These are phyloP conservation scores for Galendromus occidentalis DNA, from an alignment of 1,140 invertebrate species.

Conservation along the genomic window DNA sequence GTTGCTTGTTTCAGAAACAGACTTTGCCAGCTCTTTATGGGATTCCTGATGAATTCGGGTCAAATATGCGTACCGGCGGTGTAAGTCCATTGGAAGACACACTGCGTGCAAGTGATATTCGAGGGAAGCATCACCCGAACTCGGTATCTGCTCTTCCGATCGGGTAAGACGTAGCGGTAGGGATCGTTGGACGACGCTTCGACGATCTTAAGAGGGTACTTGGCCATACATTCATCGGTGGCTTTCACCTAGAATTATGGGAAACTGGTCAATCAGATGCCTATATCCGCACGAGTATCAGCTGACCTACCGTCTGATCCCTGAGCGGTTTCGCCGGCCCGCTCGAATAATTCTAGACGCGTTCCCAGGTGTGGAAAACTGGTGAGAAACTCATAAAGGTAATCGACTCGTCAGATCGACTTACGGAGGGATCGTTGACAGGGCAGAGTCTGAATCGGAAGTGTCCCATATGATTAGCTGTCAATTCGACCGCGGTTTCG, in stretches of 20 bases:
- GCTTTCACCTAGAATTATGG: constrained; percentile 35
- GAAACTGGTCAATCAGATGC: neutral
- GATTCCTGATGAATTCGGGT: neutral
- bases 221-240: constrained; percentile 57
- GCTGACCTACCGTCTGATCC: too few species aligned
- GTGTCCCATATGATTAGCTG: constrained; percentile 66
- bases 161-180: constrained; percentile 26
- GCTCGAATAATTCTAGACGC: too few species aligned
- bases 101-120: constrained; percentile 40
- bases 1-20: neutral
- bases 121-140: constrained; percentile 51
- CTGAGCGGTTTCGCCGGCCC: too few species aligned
- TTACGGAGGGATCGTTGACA: constrained; percentile 46
- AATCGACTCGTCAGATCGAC: too few species aligned
- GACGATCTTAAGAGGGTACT: constrained; percentile 44
- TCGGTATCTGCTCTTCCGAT: neutral
- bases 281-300: too few species aligned
- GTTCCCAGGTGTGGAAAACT: too few species aligned
- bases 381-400: too few species aligned
- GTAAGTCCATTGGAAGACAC: constrained; percentile 47
- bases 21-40: neutral
- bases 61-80: constrained; percentile 27
- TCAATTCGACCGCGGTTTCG: constrained; percentile 62
- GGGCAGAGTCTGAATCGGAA: constrained; percentile 65
- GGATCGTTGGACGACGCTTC: constrained; percentile 38